Percentiles rank a stretch among this genome's conserved stretches.
Conservation (phyloP, 2,797 vertebrate genomes). For the Alcedo quadribrachys region DNA sequence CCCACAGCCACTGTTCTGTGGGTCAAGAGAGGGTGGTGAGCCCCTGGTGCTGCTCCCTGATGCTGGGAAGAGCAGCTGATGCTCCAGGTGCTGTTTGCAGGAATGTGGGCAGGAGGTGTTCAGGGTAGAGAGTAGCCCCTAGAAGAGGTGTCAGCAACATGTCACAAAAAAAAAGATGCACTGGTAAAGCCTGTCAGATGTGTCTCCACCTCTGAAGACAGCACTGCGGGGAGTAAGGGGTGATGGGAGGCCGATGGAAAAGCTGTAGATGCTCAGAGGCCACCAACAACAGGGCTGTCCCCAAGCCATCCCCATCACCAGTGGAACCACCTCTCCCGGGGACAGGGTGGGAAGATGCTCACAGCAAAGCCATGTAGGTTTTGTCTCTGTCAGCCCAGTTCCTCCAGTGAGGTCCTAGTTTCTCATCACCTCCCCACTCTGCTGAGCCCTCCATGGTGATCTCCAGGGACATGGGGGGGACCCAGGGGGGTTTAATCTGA, state of each 20-base stretch:
- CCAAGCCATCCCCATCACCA: background rate
- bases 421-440: background rate
- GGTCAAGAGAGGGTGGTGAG: background rate
- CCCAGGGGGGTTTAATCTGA: background rate
- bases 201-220: background rate
- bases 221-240: accelerated
- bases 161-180: background rate
- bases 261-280: background rate
- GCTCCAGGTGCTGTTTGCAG: background rate
- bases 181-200: background rate
- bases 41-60: background rate
- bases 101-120: background rate
- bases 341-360: accelerated
- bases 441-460: accelerated
- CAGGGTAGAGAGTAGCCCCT: background rate
- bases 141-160: background rate
- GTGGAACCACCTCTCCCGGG: background rate
- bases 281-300: background rate
- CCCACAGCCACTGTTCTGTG: background rate
- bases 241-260: accelerated
- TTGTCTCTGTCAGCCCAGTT: accelerated
- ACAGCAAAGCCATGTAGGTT: background rate
- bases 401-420: background rate
- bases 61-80: background rate
- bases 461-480: background rate